These are phyloP conservation scores for Drosophila yakuba DNA, from an alignment of 1,140 invertebrate genomes.

Conservation along the genomic window DNA sequence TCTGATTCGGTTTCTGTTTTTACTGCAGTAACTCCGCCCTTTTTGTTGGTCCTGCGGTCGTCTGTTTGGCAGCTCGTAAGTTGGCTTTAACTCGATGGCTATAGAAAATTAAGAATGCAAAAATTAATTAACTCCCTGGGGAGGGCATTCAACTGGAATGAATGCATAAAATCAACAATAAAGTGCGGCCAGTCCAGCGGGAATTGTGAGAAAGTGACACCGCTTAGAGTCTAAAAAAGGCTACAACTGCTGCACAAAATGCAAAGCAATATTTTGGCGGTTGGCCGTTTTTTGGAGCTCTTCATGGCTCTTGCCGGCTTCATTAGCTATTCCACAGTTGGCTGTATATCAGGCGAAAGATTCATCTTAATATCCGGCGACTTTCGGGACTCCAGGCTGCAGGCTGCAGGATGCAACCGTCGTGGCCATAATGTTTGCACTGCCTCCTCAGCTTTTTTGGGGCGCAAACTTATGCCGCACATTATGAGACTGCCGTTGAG, in stretches of 20 bases:
- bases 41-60: constrained; percentile 20
- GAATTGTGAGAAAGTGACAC: neutral
- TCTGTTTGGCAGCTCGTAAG: constrained; percentile 33
- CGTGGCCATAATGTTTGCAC: constrained; percentile 45
- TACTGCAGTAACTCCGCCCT: constrained; percentile 14
- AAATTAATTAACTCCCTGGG: constrained; percentile 40
- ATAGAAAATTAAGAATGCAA: constrained; percentile 21
- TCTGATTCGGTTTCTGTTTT: constrained; percentile 15
- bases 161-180: constrained; percentile 20
- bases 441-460: constrained; percentile 24
- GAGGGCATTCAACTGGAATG: constrained; percentile 22
- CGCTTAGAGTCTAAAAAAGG: constrained; percentile 4
- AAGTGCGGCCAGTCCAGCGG: constrained; percentile 2
- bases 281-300: neutral
- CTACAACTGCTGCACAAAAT: neutral
- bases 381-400: constrained; percentile 15
- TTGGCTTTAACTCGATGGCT: constrained; percentile 37
- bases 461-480: constrained; percentile 69
- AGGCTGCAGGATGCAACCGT: constrained; percentile 4
- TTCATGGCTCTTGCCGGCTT: constrained; percentile 44
- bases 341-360: constrained; percentile 58
- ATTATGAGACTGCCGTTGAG: constrained; percentile 53
- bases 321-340: constrained; percentile 69
- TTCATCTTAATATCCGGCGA: constrained; percentile 57
- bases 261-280: constrained; percentile 20